A percentile compares a stretch with the other conserved stretches of the same genome.
Conservation (phyloP, 92 coral and sea anemone genomes). For the Palythoa grandiflora region DNA sequence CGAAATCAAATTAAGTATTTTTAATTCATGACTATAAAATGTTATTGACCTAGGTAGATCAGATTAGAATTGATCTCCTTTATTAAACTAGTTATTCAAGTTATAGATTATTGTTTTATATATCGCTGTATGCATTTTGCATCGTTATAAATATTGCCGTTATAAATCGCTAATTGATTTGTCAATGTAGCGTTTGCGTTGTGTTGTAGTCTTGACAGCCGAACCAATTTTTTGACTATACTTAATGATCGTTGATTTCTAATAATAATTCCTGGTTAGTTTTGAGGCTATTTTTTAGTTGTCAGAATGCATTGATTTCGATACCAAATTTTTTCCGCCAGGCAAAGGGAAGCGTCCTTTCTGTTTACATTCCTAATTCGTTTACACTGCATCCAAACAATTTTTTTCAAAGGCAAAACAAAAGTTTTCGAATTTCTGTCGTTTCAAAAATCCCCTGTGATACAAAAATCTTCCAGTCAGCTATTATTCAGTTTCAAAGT, state of each 20-base stretch:
- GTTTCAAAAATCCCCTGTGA: no score
- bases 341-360: constrained; percentile 32
- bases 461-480: no score
- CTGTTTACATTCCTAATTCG: constrained; percentile 71
- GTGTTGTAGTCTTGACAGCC: no score
- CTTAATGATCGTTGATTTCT: no score
- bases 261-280: no score
- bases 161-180: background rate
- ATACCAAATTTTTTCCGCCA: no score
- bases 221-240: no score
- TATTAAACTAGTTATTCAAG: background rate
- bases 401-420: background rate
- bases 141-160: background rate
- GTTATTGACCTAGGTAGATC: no score
- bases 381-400: constrained; percentile 67
- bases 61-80: background rate
- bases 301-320: background rate
- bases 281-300: no score
- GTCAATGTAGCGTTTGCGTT: background rate
- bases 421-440: background rate
- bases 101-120: background rate
- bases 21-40: background rate
- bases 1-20: background rate
- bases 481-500: no score
- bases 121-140: background rate